Percentiles rank a stretch among this genome's conserved stretches.
Evolutionary conservation across 2,888 invertebrate species (phyloP).

Genomic region (Scaptomyza cyrtandrae): DNA sequence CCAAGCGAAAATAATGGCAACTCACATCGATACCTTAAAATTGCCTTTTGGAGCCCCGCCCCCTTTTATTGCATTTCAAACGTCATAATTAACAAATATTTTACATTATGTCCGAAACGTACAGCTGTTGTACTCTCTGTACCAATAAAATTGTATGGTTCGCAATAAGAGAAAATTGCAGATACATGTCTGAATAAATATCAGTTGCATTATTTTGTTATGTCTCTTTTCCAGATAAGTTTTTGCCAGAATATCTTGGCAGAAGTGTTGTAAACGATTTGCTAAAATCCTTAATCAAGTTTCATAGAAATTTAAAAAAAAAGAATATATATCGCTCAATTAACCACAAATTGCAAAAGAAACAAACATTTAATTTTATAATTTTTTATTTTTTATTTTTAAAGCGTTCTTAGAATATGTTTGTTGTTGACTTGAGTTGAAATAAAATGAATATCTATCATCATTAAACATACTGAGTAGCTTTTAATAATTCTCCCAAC

Average conservation of each 20-base stretch:
- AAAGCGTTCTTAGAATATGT: not conserved
- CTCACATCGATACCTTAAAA: slow-evolving; percentile 31
- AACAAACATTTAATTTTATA: not conserved
- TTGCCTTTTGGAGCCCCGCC: slow-evolving; percentile 18
- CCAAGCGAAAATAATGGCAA: slow-evolving; percentile 34
- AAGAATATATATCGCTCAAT: too few relatives aligned
- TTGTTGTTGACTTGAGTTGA: not conserved
- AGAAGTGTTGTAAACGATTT: too few relatives aligned
- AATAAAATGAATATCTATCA: not conserved
- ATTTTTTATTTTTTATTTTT: not conserved
- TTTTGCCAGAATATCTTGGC: too few relatives aligned
- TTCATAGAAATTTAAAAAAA: too few relatives aligned
- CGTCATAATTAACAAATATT: slow-evolving; percentile 46
- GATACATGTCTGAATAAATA: not conserved
- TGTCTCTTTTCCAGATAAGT: too few relatives aligned
- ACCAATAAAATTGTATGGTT: slow-evolving; percentile 2
- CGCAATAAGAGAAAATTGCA: not conserved
- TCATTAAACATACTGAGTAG: not conserved
- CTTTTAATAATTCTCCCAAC: slow-evolving; percentile 1
- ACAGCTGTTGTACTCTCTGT: slow-evolving; percentile 5
- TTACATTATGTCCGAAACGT: not conserved
- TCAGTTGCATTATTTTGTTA: not conserved
- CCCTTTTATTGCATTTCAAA: slow-evolving; percentile 35
- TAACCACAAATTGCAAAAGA: not conserved
- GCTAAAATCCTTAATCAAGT: too few relatives aligned